A percentile compares a stretch with the other conserved stretches of the same genome.
phyloP scores from a whole-genome alignment of 2,113 vertebrate genomes.

The Megalops atlanticus region DNA sequence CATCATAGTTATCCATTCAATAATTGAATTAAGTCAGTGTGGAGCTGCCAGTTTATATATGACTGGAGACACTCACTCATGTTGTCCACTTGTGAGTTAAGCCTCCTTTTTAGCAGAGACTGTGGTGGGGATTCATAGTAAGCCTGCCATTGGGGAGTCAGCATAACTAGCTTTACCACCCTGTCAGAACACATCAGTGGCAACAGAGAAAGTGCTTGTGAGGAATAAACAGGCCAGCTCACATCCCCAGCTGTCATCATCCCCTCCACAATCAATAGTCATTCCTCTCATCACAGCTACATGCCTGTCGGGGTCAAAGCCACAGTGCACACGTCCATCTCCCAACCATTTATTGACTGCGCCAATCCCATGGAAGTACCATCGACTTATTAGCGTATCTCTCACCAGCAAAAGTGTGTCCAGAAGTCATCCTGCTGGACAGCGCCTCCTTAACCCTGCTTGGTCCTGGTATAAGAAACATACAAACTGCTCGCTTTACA shows the following conservation, averaged over 20 bases:
- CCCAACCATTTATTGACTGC: constrained; percentile 12
- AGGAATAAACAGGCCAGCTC: neutral
- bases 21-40: no score
- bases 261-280: constrained; percentile 10
- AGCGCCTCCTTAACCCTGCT: neutral
- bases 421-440: neutral
- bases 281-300: neutral
- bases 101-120: neutral
- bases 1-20: no score
- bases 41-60: no score
- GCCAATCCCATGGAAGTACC: constrained; percentile 5
- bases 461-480: neutral
- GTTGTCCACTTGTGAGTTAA: neutral
- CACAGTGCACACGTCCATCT: neutral
- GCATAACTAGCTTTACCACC: neutral
- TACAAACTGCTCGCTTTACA: neutral
- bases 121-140: neutral
- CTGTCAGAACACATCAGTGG: neutral
- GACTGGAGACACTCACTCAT: neutral
- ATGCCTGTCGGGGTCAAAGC: neutral
- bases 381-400: neutral
- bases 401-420: neutral
- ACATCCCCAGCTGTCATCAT: neutral
- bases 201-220: neutral
- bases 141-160: neutral